Evolutionary conservation across 2,888 invertebrate species (phyloP), one percentile per base, ranked within the genome.

Genomic region (Euplexia lucipara): DNA sequence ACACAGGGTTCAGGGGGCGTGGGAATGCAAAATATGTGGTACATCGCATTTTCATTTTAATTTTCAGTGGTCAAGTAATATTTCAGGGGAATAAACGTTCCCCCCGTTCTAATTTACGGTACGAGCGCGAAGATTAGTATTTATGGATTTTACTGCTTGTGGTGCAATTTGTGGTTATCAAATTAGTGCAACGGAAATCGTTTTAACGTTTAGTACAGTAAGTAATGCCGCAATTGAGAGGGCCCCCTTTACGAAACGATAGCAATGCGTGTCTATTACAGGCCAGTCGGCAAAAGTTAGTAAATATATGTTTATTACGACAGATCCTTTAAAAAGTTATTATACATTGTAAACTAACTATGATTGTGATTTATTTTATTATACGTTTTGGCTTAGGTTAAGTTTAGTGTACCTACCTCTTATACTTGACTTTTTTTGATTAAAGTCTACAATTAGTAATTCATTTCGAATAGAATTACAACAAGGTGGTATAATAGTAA

Each of bases 1-100:
- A 70, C 67, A 64, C 58, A 37, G 47, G 82, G 79, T 83, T 79
- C 83, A 72, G 53, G 70, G 66, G 76, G 76, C 75, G 82, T 81
- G 71, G 60, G 66, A 83, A 86, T 86, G 83, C 85, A 80, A 82
- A 77, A 79, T 75, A 63, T 70, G 54, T 67, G 59, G 53, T 70
- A 74, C 44, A 75, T 68, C 42, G 78, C 78, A 82, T 85, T 88
- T 88, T 85, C 76, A 87, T 88, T 88, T 88, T 79, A 82, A 84
- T 82, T 82, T 60, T 54, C 63, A 77, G 66, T 79, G 83, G 81
- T 83, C 75, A 75, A 78, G 79, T 79, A 78, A 87, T 88, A 86
- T 83, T 82, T 83, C 80, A 80, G 76, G 74, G 62, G 83, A 86
- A 86, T 85, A 84, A 83, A 83, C 70, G 79, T 80, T 83, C 81